phyloP scores from a whole-genome alignment of 2,797 vertebrate genomes.

The Gallirallus australis region DNA sequence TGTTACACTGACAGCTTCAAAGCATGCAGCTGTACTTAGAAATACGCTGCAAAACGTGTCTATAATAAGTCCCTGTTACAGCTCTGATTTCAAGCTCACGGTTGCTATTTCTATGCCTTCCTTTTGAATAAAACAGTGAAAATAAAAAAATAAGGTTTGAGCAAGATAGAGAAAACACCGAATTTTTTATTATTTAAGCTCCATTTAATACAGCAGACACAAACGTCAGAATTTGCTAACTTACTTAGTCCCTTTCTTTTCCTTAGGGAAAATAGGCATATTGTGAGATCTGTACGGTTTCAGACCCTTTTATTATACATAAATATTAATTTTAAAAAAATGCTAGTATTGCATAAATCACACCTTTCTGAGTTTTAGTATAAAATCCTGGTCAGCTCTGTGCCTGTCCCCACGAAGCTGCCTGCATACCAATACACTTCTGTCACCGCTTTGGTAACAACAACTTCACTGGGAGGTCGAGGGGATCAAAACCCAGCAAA shows the following conservation, averaged over 20 bases:
- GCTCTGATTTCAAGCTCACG: constrained; percentile 58
- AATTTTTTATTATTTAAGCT: constrained; percentile 63
- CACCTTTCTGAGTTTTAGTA: constrained; percentile 30
- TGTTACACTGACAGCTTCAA: constrained; percentile 63
- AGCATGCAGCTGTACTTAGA: constrained; percentile 60
- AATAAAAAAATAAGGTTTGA: constrained; percentile 61
- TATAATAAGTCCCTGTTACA: constrained; percentile 54
- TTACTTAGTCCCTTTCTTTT: constrained; percentile 33
- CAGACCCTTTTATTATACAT: constrained; percentile 57
- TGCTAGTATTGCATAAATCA: constrained; percentile 44
- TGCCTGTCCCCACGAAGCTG: neutral
- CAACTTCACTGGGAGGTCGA: neutral
- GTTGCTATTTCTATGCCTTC: constrained; percentile 68
- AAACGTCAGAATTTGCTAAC: constrained; percentile 47
- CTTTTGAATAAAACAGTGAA: constrained; percentile 64
- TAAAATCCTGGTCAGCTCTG: constrained; percentile 24
- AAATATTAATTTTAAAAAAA: constrained; percentile 59
- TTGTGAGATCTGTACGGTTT: constrained; percentile 44
- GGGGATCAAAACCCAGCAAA: neutral
- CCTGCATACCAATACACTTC: neutral
- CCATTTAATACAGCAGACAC: constrained; percentile 47
- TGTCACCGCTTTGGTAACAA: neutral
- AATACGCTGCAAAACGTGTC: constrained; percentile 65
- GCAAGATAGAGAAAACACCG: constrained; percentile 62
- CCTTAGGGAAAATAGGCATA: constrained; percentile 23